Percentiles rank a stretch among this genome's conserved stretches.
Conservation (phyloP, 2,113 vertebrate genomes). For the Narcine bancroftii region DNA sequence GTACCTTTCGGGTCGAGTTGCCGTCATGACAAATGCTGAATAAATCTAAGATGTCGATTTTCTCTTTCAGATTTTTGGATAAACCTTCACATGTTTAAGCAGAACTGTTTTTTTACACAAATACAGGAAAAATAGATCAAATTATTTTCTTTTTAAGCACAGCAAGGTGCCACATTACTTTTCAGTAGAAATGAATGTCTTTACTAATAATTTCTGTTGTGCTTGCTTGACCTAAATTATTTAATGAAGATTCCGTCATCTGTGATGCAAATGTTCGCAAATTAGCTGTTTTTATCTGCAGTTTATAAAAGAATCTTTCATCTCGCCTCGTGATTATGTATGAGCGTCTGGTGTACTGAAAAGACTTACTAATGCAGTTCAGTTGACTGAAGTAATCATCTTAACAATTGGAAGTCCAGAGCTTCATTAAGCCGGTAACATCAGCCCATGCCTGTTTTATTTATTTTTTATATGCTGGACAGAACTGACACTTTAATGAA, state of each 20-base stretch:
- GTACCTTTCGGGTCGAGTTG: neutral
- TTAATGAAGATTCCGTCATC: slow-evolving; percentile 21
- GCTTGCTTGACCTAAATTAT: neutral
- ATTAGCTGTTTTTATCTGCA: slow-evolving; percentile 8
- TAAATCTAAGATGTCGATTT: neutral
- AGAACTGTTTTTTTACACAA: neutral
- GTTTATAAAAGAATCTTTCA: neutral
- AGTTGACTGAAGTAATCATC: slow-evolving; percentile 26
- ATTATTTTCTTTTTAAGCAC: neutral
- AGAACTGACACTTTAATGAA: neutral
- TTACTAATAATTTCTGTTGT: neutral
- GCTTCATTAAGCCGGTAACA: slow-evolving; percentile 6
- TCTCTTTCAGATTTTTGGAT: neutral
- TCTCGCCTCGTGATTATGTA: slow-evolving; percentile 17
- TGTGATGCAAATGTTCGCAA: neutral
- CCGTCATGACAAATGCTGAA: neutral
- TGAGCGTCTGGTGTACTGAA: neutral
- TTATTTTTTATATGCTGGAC: neutral
- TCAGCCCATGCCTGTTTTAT: neutral
- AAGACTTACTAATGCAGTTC: slow-evolving; percentile 10
- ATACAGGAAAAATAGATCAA: neutral
- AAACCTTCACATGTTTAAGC: neutral
- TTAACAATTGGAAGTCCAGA: neutral
- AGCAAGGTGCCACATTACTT: neutral
- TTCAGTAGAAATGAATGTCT: neutral